Percentiles rank a stretch among this genome's conserved stretches.
phyloP scores from a whole-genome alignment of 2,113 vertebrate genomes.

The Halcyon senegalensis region DNA sequence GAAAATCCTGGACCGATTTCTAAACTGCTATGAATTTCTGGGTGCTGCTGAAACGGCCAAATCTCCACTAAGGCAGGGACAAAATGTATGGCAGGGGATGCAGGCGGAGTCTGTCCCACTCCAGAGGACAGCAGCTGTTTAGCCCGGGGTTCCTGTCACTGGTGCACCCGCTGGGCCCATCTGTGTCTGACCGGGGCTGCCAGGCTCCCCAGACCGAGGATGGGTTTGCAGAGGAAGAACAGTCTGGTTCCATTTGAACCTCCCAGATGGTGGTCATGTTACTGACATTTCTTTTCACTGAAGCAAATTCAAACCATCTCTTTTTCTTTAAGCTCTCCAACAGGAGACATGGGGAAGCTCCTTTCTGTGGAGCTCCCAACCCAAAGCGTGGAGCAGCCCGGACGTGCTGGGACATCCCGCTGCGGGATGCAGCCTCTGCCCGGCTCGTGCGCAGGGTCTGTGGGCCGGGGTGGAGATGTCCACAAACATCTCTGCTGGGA shows the following conservation, averaged over 20 bases:
- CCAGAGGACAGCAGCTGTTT: background rate
- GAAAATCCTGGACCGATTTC: background rate
- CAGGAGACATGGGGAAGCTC: rapidly evolving
- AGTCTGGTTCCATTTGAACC: background rate
- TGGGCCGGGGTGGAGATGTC: rapidly evolving
- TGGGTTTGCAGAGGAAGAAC: background rate
- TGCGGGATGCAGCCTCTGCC: rapidly evolving
- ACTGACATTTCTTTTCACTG: background rate
- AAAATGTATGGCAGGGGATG: rapidly evolving
- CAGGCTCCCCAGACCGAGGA: background rate
- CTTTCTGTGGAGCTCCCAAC: background rate
- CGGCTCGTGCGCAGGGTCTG: rapidly evolving
- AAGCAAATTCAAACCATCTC: background rate
- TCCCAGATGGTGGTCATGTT: background rate
- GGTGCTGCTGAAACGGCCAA: background rate
- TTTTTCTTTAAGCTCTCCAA: background rate
- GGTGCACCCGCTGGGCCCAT: background rate
- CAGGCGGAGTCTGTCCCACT: background rate
- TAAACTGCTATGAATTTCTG: background rate
- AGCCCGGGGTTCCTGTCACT: rapidly evolving
- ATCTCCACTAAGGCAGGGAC: background rate
- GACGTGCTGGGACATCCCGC: rapidly evolving
- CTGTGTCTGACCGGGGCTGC: background rate
- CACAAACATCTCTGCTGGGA: background rate
- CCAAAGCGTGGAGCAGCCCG: background rate